Percentiles rank a stretch among this genome's conserved stretches.
These are phyloP conservation scores for Manis pentadactyla DNA, from an alignment of 2,797 vertebrate genomes.

Conservation along the genomic window DNA sequence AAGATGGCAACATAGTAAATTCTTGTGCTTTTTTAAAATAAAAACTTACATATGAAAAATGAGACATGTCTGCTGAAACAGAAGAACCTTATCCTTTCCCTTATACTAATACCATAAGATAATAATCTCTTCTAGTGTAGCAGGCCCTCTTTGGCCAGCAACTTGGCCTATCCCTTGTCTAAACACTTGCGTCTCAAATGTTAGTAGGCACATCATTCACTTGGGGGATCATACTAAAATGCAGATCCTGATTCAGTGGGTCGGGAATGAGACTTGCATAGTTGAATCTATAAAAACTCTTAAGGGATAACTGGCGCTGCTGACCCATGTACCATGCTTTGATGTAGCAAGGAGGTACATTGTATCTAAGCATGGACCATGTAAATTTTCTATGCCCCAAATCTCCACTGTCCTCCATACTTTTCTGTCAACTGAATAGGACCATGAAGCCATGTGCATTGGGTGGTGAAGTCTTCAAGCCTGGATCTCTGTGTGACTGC, in stretches of 20 bases:
- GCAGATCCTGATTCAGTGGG: neutral
- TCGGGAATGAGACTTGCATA: neutral
- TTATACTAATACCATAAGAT: neutral
- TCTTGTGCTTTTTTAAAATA: neutral
- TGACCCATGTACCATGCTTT: neutral
- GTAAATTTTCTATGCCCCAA: neutral
- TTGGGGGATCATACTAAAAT: neutral
- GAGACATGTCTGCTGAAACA: neutral
- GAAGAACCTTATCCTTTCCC: neutral
- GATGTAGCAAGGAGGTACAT: neutral
- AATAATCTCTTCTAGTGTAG: neutral
- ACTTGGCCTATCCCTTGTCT: neutral
- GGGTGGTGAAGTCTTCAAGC: neutral
- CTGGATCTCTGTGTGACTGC: neutral
- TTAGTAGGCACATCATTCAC: neutral
- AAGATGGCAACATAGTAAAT: neutral
- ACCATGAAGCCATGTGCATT: rapidly evolving
- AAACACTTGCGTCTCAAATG: neutral
- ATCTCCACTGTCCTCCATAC: neutral
- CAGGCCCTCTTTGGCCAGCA: neutral
- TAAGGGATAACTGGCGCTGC: rapidly evolving
- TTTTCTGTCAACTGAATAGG: neutral
- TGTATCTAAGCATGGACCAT: neutral
- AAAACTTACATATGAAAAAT: neutral
- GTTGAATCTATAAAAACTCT: neutral